Conservation (phyloP, 1,140 invertebrate species). For the Dendroctonus ponderosae region DNA sequence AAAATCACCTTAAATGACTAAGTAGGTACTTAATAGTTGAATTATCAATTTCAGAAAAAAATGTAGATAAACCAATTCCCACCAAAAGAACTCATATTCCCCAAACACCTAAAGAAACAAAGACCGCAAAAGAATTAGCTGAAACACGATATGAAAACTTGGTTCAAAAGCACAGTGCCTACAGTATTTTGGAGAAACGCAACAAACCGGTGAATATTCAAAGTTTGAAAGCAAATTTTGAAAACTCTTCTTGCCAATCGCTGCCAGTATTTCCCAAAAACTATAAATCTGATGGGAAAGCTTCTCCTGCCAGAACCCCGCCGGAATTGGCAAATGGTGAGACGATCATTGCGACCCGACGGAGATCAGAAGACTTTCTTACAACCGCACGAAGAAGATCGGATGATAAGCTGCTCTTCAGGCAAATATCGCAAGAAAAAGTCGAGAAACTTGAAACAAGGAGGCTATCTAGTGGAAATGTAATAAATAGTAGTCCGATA, state of each 20-base stretch:
- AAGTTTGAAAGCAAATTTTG: constrained; percentile 63
- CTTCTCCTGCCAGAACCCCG: constrained; percentile 18
- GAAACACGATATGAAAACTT: constrained; percentile 7
- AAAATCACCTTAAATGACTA: too few relatives aligned
- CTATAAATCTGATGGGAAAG: constrained; percentile 25
- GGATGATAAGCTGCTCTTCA: constrained; percentile 18
- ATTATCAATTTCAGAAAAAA: constrained; percentile 17
- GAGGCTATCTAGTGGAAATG: constrained; percentile 10
- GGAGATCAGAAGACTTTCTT: constrained; percentile 19
- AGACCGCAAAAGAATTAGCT: constrained; percentile 4
- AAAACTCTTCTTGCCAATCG: constrained; percentile 50
- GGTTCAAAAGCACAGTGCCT: constrained; percentile 9
- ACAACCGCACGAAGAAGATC: constrained; percentile 24
- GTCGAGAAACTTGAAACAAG: constrained; percentile 14
- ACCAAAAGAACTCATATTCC: constrained; percentile 14
- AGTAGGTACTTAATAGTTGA: background rate
- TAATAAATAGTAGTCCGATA: constrained; percentile 1
- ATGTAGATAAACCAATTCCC: constrained; percentile 22
- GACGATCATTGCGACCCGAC: constrained; percentile 4
- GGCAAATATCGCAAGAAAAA: constrained; percentile 20
- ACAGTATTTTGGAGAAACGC: constrained; percentile 21
- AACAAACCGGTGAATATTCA: constrained; percentile 53
- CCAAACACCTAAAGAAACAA: background rate
- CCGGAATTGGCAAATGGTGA: constrained; percentile 14
- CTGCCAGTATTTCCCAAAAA: constrained; percentile 49